Percentiles rank a stretch among this genome's conserved stretches.
Conservation (phyloP, 2,113 vertebrate species). For the Nanorana parkeri region DNA sequence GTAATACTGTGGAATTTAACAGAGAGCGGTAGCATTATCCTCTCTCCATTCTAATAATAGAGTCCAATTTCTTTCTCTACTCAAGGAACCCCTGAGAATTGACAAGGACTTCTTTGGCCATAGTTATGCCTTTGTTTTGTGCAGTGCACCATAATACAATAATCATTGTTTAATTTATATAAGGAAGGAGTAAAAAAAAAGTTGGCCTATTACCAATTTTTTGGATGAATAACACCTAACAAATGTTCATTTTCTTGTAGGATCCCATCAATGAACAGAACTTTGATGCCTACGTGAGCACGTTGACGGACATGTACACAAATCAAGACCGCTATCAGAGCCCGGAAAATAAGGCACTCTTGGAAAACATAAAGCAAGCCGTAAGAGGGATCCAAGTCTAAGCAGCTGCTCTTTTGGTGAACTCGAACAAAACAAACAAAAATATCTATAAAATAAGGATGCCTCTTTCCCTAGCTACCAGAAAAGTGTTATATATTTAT, state of each 20-base stretch:
- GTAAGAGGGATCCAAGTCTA: slow-evolving; percentile 99
- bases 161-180: too few species aligned
- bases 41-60: too few species aligned
- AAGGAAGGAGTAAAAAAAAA: too few species aligned
- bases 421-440: slow-evolving; percentile 67
- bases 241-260: slow-evolving; percentile 81
- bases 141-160: too few species aligned
- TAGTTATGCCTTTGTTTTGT: too few species aligned
- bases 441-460: slow-evolving; percentile 67
- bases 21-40: too few species aligned
- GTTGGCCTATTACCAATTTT: too few species aligned
- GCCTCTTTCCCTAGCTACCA: slow-evolving; percentile 84
- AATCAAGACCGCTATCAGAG: slow-evolving; percentile 99
- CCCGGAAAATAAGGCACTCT: slow-evolving; percentile 97
- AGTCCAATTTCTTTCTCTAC: too few species aligned
- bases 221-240: too few species aligned
- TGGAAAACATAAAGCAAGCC: slow-evolving; percentile 99
- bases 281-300: slow-evolving; percentile 99
- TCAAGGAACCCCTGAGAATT: too few species aligned
- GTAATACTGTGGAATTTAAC: too few species aligned
- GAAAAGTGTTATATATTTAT: slow-evolving; percentile 90
- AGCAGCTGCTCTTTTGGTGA: slow-evolving; percentile 75
- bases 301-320: slow-evolving; percentile 98
- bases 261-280: slow-evolving; percentile 98
- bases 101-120: too few species aligned